Percentiles rank a stretch among this genome's conserved stretches.
Conservation (phyloP, 2,797 vertebrate genomes). For the Uromys caudimaculatus region DNA sequence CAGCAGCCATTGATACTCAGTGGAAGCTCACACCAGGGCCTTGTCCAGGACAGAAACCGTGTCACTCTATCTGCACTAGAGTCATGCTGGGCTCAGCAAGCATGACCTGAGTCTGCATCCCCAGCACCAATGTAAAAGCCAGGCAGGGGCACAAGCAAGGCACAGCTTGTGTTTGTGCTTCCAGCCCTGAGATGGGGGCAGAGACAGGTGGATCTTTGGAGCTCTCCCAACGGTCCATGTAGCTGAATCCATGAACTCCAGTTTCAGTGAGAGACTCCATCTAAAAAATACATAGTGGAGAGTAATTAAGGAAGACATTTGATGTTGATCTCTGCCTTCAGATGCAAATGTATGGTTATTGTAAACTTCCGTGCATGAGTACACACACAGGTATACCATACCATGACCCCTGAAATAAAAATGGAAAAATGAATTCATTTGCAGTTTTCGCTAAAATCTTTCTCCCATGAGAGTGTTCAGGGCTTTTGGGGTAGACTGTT, state of each 20-base stretch:
- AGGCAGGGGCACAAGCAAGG: neutral
- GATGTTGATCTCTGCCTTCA: neutral
- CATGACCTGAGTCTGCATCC: neutral
- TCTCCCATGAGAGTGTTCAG: neutral
- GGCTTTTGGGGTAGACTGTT: neutral
- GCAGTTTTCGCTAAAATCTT: neutral
- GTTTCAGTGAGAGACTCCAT: neutral
- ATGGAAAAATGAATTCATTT: neutral
- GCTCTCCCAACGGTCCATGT: neutral
- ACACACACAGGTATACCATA: neutral
- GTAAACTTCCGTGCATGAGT: too few species aligned
- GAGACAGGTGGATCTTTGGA: neutral
- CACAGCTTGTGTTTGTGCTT: neutral
- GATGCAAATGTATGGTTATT: neutral
- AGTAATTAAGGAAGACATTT: neutral
- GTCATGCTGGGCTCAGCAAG: too few species aligned
- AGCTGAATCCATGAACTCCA: neutral
- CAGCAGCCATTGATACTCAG: too few species aligned
- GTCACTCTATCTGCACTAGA: too few species aligned
- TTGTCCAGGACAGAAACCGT: too few species aligned
- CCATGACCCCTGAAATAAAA: neutral
- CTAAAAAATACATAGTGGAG: neutral
- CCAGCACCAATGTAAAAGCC: neutral
- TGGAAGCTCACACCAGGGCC: too few species aligned
- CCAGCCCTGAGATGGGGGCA: neutral